Evolutionary conservation across 2,113 vertebrate species (phyloP).

Genomic region (Rhizomys pruinosus): DNA sequence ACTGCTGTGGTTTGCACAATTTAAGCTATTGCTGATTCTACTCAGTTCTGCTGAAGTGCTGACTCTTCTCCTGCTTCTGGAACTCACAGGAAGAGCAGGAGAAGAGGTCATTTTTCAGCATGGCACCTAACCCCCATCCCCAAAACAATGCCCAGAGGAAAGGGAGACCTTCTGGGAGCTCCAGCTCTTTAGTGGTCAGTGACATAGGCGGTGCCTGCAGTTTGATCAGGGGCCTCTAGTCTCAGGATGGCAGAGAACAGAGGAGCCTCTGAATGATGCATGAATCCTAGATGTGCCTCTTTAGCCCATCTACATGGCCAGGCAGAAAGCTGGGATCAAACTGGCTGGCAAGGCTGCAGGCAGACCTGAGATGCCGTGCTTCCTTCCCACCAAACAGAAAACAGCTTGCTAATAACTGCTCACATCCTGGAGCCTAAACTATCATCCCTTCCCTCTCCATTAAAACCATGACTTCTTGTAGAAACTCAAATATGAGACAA

Average conservation of each 20-base stretch:
- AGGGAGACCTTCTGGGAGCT: background rate
- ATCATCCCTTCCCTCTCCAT: background rate
- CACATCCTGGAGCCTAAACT: background rate
- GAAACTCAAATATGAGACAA: slow-evolving; percentile 10
- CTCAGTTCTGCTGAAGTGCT: slow-evolving; percentile 38
- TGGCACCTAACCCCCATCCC: too few species aligned
- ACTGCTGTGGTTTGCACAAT: slow-evolving; percentile 28
- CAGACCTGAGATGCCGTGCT: background rate
- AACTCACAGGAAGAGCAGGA: background rate
- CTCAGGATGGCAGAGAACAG: background rate
- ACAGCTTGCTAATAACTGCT: background rate
- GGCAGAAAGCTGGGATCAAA: background rate
- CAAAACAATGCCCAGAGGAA: background rate
- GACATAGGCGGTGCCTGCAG: background rate
- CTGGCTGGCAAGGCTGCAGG: background rate
- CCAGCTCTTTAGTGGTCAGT: background rate
- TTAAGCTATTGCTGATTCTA: background rate
- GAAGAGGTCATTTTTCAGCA: background rate
- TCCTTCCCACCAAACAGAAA: background rate
- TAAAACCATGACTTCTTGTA: background rate
- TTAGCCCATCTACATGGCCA: too few species aligned
- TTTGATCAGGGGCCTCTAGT: background rate
- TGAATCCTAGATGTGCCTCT: background rate
- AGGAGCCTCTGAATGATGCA: background rate
- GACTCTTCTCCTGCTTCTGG: slow-evolving; percentile 56